These are phyloP conservation scores for Cinara cedri DNA, from an alignment of 2,888 invertebrate species.

Conservation along the genomic window DNA sequence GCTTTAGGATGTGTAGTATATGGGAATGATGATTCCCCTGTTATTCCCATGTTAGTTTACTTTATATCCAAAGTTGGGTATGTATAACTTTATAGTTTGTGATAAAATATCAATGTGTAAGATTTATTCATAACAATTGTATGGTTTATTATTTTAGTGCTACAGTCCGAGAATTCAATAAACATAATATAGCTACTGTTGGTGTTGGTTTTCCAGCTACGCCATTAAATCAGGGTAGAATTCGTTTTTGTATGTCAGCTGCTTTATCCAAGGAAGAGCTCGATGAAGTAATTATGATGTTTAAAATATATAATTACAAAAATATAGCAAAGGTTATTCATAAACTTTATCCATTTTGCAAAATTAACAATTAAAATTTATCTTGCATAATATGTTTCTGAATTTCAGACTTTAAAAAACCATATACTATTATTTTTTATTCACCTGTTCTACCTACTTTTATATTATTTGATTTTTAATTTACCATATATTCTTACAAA, in stretches of 20 bases:
- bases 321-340: no score
- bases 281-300: conserved; percentile 70
- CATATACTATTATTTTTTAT: no score
- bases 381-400: no score
- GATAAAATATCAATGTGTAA: background rate
- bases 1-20: conserved; percentile 90
- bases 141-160: conserved; percentile 66
- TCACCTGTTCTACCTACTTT: no score
- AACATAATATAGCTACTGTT: conserved; percentile 85
- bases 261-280: conserved; percentile 93
- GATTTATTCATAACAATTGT: background rate
- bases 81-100: conserved; percentile 60
- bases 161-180: conserved; percentile 83
- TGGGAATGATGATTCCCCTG: conserved; percentile 93
- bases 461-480: no score
- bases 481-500: no score
- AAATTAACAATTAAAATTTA: background rate
- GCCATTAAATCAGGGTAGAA: conserved; percentile 88
- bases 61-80: conserved; percentile 93
- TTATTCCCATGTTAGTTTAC: conserved; percentile 94
- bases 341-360: no score
- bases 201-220: conserved; percentile 99
- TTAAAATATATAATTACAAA: background rate
- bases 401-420: no score
- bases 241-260: conserved; percentile 93